A percentile compares a stretch with the other conserved stretches of the same genome.
Conservation (phyloP, 2,797 vertebrate genomes). For the Xenopus petersii region DNA sequence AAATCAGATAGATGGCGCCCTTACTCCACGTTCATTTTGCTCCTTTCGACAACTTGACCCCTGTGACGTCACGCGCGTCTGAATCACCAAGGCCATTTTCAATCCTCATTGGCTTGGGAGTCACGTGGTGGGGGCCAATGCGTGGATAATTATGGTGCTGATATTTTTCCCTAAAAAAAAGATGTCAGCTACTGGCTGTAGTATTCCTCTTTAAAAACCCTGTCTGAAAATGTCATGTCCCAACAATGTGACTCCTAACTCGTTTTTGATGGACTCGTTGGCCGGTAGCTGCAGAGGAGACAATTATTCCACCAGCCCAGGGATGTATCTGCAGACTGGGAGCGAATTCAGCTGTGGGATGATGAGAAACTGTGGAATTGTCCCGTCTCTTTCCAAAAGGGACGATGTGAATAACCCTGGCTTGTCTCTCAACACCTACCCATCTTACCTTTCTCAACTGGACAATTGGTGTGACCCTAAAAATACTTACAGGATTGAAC, state of each 20-base stretch:
- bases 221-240: constrained; percentile 92
- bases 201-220: constrained; percentile 80
- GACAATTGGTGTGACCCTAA: constrained; percentile 87
- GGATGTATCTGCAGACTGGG: constrained; percentile 85
- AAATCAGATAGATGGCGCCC: constrained; percentile 82
- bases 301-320: constrained; percentile 81
- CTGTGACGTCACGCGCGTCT: constrained; percentile 88
- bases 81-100: constrained; percentile 98
- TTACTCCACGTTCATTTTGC: constrained; percentile 75
- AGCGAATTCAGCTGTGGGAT: constrained; percentile 89
- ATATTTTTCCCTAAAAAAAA: constrained; percentile 86
- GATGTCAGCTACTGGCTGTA: constrained; percentile 95
- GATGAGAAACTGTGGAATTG: constrained; percentile 85
- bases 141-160: constrained; percentile 95
- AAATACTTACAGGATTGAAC: constrained; percentile 77
- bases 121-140: constrained; percentile 88
- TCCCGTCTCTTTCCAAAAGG: constrained; percentile 80
- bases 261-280: constrained; percentile 89
- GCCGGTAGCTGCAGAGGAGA: constrained; percentile 89
- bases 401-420: constrained; percentile 73
- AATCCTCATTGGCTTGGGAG: constrained; percentile 94
- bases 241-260: constrained; percentile 84
- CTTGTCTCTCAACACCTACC: constrained; percentile 75
- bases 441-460: constrained; percentile 87
- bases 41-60: constrained; percentile 89